Conservation (phyloP, 2,888 invertebrate genomes). For the Phanerotoma sp. region DNA sequence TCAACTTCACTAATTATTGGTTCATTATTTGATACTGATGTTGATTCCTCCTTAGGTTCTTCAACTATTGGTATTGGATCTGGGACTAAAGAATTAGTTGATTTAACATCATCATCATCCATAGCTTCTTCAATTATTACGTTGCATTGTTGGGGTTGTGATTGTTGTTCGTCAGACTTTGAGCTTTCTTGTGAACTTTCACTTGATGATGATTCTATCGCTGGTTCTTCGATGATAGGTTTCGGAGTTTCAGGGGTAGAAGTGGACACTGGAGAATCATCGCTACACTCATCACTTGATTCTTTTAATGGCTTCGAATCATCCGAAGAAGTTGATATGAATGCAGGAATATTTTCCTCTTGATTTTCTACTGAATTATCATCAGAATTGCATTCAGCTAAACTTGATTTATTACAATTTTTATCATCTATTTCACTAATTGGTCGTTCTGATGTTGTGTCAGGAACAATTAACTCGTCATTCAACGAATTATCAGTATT, state of each 20-base stretch:
- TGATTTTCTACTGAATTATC: background rate
- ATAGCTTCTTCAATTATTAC: slow-evolving; percentile 47
- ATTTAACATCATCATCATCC: slow-evolving; percentile 39
- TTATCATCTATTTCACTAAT: background rate
- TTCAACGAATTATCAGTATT: no score
- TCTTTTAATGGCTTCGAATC: slow-evolving; percentile 2
- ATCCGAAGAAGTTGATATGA: slow-evolving; percentile 2
- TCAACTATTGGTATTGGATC: slow-evolving; percentile 50
- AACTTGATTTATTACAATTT: background rate
- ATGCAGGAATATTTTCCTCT: slow-evolving; percentile 10
- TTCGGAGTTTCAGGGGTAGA: slow-evolving; percentile 28
- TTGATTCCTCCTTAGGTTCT: slow-evolving; percentile 40
- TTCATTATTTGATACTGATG: slow-evolving; percentile 2
- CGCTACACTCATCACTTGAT: slow-evolving; percentile 1
- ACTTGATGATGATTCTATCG: slow-evolving; percentile 1
- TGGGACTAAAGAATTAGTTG: slow-evolving; percentile 41
- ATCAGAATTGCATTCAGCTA: background rate
- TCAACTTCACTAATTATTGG: slow-evolving; percentile 33
- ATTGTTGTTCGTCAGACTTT: slow-evolving; percentile 18
- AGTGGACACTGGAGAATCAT: slow-evolving; percentile 10
- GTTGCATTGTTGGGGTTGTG: no score
- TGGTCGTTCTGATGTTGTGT: no score
- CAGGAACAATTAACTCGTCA: background rate
- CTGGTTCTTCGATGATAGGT: slow-evolving; percentile 32
- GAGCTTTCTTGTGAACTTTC: background rate